Base-by-base conservation (phyloP, 2,888 invertebrate species). In the Agonopterix heracliana region DNA sequence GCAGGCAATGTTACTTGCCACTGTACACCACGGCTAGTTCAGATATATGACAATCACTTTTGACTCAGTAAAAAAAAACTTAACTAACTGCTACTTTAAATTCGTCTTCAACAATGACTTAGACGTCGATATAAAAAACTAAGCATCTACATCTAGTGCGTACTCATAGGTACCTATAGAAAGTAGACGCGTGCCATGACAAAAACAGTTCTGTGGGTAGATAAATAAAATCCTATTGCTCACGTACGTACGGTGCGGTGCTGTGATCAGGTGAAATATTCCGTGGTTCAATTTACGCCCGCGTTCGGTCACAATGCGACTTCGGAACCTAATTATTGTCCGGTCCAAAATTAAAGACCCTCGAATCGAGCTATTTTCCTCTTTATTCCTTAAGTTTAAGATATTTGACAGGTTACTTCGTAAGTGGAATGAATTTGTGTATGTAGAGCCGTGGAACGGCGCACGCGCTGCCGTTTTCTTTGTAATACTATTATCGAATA, bases 141-240 rank as follows among this genome's bases (percentile, higher is more conserved):
- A 74, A 76, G 74, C 75, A 74, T 83, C 84, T 80, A 81, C 78
- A 72, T 71, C 63, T 11, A 43, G 14, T 26, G 26, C 26, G 26
- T 26, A 26, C 26, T 5, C 26, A 26, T 26, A 66, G 66, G 67
- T 74, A 69, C 71, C 71, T 84, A 26, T 26, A 84, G 86, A 85
- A 84, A 85, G 86, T 77, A 72, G 78, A 80, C 86, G 76, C 87
- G 87, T 86, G 86, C 86, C 78, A 49, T 62, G 54, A 78, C 76
- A 85, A 86, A 87, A 85, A 84, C 69, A 69, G 55, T 66, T 62
- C 67, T 71, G 68, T 75, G 74, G 70, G 74, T 77, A 68, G 71
- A 78, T 78, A 78, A 78, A 78, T 78, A 84, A 81, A 86, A 82
- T 81, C 83, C 80, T 78, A 84, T 85, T 81, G 81, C 79, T 81